Evolutionary conservation across 2,797 vertebrate genomes (phyloP).

Genomic region (Pristis pectinata): DNA sequence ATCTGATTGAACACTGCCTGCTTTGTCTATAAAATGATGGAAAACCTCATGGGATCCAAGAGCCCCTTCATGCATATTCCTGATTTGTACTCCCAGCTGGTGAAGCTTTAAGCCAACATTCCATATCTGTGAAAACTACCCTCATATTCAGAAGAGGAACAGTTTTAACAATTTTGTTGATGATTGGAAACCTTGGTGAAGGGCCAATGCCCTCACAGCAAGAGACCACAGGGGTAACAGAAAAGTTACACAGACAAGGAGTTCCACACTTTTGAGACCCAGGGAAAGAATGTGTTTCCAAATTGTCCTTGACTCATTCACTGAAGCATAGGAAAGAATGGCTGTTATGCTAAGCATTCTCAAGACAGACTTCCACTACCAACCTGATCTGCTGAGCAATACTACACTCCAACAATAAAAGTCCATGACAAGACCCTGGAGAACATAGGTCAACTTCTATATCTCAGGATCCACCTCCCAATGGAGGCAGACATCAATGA

Average conservation of each 20-base stretch:
- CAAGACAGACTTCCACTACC: no score
- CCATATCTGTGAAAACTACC: not conserved
- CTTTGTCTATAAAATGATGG: not conserved
- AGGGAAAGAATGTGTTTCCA: not conserved
- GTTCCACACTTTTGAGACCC: not conserved
- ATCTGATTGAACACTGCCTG: not conserved
- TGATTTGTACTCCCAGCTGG: not conserved
- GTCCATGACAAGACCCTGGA: no score
- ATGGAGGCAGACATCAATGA: no score
- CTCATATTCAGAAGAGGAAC: not conserved
- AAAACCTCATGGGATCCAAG: not conserved
- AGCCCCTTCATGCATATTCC: not conserved
- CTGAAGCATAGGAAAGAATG: no score
- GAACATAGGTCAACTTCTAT: no score
- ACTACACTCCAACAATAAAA: no score
- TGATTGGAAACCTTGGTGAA: not conserved
- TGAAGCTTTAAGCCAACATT: not conserved
- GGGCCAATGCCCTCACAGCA: not conserved
- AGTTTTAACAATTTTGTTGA: not conserved
- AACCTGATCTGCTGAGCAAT: no score
- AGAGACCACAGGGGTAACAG: not conserved
- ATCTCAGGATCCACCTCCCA: no score
- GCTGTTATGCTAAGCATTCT: no score
- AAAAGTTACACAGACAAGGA: not conserved
- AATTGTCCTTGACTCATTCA: no score